Evolutionary conservation across 1,140 invertebrate genomes (phyloP).

Genomic region (Antheraea pernyi): DNA sequence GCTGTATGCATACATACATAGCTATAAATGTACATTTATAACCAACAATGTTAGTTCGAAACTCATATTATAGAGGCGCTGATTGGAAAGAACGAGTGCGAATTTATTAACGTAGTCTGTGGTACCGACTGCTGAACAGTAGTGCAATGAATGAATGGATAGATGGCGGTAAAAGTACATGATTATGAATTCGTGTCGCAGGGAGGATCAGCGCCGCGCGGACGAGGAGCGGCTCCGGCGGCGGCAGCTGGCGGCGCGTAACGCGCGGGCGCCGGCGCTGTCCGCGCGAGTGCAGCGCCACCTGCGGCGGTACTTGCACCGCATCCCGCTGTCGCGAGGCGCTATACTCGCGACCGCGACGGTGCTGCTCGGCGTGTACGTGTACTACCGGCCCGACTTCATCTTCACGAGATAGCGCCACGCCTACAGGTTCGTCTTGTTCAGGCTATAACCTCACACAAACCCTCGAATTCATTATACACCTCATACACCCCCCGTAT

Average conservation of each 20-base stretch:
- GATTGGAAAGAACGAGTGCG: no score
- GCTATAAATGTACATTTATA: no score
- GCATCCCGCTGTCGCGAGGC: slow-evolving; percentile 48
- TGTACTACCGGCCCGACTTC: slow-evolving; percentile 74
- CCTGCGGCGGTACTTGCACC: slow-evolving; percentile 21
- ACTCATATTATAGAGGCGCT: no score
- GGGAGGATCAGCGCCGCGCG: slow-evolving; percentile 74
- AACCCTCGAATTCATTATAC: no score
- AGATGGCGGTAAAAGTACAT: no score
- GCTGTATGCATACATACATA: no score
- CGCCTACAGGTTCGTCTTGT: slow-evolving; percentile 65
- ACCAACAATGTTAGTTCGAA: no score
- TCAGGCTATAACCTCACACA: slow-evolving; percentile 38
- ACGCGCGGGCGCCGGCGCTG: slow-evolving; percentile 29
- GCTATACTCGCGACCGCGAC: slow-evolving; percentile 76
- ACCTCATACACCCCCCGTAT: no score
- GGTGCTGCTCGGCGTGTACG: slow-evolving; percentile 76
- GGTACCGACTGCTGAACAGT: no score
- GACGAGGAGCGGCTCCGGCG: slow-evolving; percentile 73
- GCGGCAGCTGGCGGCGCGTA: slow-evolving; percentile 44
- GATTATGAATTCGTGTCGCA: slow-evolving; percentile 43
- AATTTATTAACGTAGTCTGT: no score
- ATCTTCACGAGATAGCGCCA: slow-evolving; percentile 67
- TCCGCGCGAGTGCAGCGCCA: slow-evolving; percentile 22
- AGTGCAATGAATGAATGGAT: no score